phyloP scores from a whole-genome alignment of 1,140 invertebrate genomes.

The Pentalonia nigronervosa region DNA sequence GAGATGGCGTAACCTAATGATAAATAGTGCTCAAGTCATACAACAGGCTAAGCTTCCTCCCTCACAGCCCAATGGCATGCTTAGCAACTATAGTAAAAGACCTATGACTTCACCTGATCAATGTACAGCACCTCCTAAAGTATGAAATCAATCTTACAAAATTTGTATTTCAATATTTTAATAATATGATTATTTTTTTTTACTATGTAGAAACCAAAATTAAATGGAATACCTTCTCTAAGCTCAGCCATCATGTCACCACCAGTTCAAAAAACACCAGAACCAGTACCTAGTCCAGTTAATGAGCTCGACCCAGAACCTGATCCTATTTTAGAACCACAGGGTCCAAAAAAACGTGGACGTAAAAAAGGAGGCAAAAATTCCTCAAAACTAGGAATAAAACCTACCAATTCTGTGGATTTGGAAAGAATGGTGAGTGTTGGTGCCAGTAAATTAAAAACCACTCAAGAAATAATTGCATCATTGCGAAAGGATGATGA shows the following conservation, averaged over 20 bases:
- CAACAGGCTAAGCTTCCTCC: slow-evolving; percentile 39
- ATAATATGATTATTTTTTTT: not conserved
- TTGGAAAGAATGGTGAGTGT: slow-evolving; percentile 72
- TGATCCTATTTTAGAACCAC: slow-evolving; percentile 61
- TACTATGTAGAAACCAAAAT: slow-evolving; percentile 48
- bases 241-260: slow-evolving; percentile 55
- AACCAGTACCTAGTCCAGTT: slow-evolving; percentile 59
- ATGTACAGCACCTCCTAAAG: slow-evolving; percentile 48
- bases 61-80: slow-evolving; percentile 60
- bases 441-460: slow-evolving; percentile 79
- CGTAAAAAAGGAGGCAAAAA: slow-evolving; percentile 76
- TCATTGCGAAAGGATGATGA: slow-evolving; percentile 71
- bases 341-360: slow-evolving; percentile 70
- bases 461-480: slow-evolving; percentile 82
- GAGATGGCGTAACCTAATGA: slow-evolving; percentile 85
- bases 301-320: slow-evolving; percentile 60
- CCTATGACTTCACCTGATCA: slow-evolving; percentile 53
- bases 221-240: slow-evolving; percentile 57
- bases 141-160: not conserved
- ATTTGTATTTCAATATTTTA: not conserved
- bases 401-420: slow-evolving; percentile 60
- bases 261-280: slow-evolving; percentile 54
- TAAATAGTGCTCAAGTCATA: slow-evolving; percentile 61
- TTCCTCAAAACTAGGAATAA: slow-evolving; percentile 59
- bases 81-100: slow-evolving; percentile 46